Percentiles rank a stretch among this genome's conserved stretches.
Evolutionary conservation across 2,113 vertebrate genomes (phyloP).

Genomic region (Aphelocoma coerulescens): DNA sequence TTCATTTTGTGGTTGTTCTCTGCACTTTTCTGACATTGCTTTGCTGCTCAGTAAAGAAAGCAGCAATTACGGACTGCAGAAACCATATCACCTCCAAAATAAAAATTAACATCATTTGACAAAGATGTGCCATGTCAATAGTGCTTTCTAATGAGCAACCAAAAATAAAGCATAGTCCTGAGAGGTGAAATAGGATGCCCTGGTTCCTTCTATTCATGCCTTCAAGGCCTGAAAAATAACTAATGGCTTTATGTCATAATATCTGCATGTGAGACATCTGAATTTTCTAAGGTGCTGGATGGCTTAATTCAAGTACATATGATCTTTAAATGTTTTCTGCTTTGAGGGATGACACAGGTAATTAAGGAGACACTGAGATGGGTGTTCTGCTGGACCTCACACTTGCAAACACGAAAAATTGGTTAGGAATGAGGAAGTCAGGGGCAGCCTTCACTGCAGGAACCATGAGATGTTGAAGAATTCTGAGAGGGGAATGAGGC

Average conservation of each 20-base stretch:
- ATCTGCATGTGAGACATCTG: background rate
- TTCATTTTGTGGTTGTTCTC: background rate
- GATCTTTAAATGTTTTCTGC: background rate
- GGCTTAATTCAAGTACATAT: background rate
- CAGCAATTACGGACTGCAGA: background rate
- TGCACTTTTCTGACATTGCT: background rate
- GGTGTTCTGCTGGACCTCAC: background rate
- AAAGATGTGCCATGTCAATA: background rate
- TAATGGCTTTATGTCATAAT: background rate
- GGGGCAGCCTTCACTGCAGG: background rate
- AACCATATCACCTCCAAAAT: background rate
- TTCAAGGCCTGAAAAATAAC: background rate
- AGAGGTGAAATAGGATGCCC: background rate
- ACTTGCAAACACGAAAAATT: background rate
- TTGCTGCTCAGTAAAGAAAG: background rate
- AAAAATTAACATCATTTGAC: background rate
- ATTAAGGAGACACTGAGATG: background rate
- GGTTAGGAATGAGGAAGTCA: background rate
- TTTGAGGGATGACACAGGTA: background rate
- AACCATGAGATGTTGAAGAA: background rate
- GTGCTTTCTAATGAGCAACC: background rate
- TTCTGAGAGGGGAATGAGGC: background rate
- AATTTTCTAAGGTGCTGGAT: background rate
- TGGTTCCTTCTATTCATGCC: background rate
- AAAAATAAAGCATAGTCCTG: background rate